These are phyloP conservation scores for Helicoverpa assulta DNA, from an alignment of 2,888 invertebrate genomes.

Conservation along the genomic window DNA sequence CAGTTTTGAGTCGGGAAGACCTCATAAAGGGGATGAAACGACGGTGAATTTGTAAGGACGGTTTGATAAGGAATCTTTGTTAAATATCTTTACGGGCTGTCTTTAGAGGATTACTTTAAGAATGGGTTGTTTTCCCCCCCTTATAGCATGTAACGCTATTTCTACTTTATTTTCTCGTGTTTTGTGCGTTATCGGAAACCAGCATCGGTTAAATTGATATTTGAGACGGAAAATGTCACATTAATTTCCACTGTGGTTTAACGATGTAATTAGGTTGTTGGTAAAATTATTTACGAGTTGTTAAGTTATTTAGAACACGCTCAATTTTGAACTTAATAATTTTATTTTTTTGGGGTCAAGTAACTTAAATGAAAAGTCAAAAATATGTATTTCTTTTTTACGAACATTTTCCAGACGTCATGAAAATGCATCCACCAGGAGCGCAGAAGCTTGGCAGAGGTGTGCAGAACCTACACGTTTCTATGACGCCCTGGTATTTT, in stretches of 20 bases:
- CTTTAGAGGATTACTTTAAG: constrained; percentile 53
- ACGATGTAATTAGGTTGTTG: constrained; percentile 44
- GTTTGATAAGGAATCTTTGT: constrained; percentile 63
- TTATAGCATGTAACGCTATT: constrained; percentile 47
- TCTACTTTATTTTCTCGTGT: constrained; percentile 47
- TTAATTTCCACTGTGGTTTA: constrained; percentile 40
- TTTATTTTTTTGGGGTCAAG: background rate
- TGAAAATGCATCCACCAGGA: constrained; percentile 56
- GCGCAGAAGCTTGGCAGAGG: constrained; percentile 52
- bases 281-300: constrained; percentile 30
- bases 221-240: constrained; percentile 44
- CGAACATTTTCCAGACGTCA: background rate
- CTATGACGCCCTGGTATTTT: constrained; percentile 72
- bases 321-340: constrained; percentile 8
- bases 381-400: background rate
- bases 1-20: constrained; percentile 65
- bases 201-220: constrained; percentile 50
- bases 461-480: constrained; percentile 37
- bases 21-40: constrained; percentile 66
- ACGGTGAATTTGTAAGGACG: constrained; percentile 64
- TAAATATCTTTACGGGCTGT: constrained; percentile 64
- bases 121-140: constrained; percentile 49
- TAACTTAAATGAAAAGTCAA: background rate
- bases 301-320: constrained; percentile 14
- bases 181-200: constrained; percentile 42